Evolutionary conservation across 2,113 vertebrate species (phyloP).

Genomic region (Pachycephala philippinensis): DNA sequence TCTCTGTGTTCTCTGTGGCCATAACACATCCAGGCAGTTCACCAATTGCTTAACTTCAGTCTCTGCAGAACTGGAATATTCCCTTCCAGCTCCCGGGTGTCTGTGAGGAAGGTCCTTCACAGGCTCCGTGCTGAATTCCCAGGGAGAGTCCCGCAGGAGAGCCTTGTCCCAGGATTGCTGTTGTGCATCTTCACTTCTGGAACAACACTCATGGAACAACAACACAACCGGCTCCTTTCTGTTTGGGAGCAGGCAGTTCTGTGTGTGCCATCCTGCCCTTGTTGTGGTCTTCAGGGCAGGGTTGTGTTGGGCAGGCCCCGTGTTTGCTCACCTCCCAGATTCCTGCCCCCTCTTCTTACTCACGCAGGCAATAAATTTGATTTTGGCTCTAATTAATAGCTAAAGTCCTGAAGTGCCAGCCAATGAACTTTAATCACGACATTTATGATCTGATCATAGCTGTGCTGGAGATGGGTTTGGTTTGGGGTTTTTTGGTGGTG

Average conservation of each 20-base stretch:
- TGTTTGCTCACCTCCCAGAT: neutral
- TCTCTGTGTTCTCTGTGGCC: neutral
- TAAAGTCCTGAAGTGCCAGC: neutral
- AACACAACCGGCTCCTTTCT: rapidly evolving
- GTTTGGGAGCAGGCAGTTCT: neutral
- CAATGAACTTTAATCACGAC: neutral
- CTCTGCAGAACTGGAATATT: slow-evolving; percentile 18
- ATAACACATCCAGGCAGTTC: neutral
- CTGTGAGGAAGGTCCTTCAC: neutral
- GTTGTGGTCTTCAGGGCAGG: neutral
- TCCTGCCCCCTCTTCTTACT: neutral
- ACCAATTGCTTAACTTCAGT: neutral
- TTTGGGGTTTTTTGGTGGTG: neutral
- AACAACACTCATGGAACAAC: neutral
- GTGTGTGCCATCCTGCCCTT: neutral
- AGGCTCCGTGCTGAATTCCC: neutral
- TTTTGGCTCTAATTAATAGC: neutral
- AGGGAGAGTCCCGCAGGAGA: neutral
- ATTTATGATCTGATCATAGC: neutral
- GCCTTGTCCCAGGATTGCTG: neutral
- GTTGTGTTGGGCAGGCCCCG: neutral
- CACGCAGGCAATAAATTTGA: neutral
- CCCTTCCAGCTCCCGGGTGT: rapidly evolving
- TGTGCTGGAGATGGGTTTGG: neutral
- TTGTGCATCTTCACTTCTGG: neutral